These are phyloP conservation scores for Agonum fuliginosum DNA, from an alignment of 2,888 invertebrate species.

Conservation along the genomic window DNA sequence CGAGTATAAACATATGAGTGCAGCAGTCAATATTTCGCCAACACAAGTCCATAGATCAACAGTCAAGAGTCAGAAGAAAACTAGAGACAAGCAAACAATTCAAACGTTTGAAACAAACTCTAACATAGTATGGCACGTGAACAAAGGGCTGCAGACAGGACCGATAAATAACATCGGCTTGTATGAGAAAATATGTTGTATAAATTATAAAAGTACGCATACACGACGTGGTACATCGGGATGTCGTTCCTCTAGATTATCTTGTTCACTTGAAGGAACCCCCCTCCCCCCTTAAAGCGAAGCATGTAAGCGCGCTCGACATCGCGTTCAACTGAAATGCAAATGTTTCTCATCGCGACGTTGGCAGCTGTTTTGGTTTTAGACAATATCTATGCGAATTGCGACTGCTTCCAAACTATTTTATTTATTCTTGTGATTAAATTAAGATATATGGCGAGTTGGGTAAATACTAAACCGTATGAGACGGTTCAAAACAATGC, in stretches of 20 bases:
- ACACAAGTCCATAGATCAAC: slow-evolving; percentile 25
- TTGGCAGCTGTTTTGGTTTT: slow-evolving; percentile 35
- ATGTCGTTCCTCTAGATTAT: slow-evolving; percentile 56
- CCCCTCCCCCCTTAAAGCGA: neutral
- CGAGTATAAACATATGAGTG: slow-evolving; percentile 14
- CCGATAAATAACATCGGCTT: slow-evolving; percentile 56
- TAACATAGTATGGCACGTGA: slow-evolving; percentile 53
- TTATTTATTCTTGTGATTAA: slow-evolving; percentile 27
- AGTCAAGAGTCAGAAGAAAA: slow-evolving; percentile 7
- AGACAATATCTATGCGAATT: neutral
- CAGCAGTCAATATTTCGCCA: slow-evolving; percentile 38
- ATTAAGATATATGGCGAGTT: slow-evolving; percentile 10
- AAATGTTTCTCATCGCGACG: slow-evolving; percentile 11
- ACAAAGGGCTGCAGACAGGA: slow-evolving; percentile 54
- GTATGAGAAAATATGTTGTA: slow-evolving; percentile 59
- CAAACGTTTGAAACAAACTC: slow-evolving; percentile 52
- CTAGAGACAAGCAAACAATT: slow-evolving; percentile 21
- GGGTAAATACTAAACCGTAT: neutral
- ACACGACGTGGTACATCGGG: slow-evolving; percentile 53
- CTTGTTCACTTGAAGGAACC: slow-evolving; percentile 38
- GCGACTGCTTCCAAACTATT: neutral
- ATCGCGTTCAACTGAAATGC: slow-evolving; percentile 19
- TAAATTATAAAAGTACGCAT: slow-evolving; percentile 58
- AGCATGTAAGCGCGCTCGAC: slow-evolving; percentile 18
- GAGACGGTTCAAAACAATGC: neutral